Evolutionary conservation across 2,888 invertebrate genomes (phyloP), one percentile per base, ranked within the genome.

Genomic region (Lucinisca nassula): DNA sequence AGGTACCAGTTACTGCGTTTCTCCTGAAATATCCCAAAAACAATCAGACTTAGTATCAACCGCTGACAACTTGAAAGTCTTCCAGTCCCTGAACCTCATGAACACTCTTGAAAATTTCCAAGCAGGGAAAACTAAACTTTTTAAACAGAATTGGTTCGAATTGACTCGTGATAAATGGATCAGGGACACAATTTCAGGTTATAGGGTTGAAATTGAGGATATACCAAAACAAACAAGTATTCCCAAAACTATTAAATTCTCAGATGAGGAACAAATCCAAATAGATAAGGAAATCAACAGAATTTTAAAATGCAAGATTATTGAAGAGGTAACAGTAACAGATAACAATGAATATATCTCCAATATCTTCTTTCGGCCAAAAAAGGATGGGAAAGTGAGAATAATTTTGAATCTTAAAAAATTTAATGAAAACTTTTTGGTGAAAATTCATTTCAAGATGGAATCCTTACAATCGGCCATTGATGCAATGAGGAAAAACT

Each of bases 391-490:
- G 4, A n/a, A 45, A n/a, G 45, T 82, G 17, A 30, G 72, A 30
- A 49, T 82, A 4, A 77, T 82, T 35, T 38, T 82, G n/a, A 77
- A 82, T 70, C 38, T 76, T 0, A 32, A 30, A 77, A 12, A 14
- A 38, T 77, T 76, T 38, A 82, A 82, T 82, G 70, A 82, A 77
- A 30, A 45, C 14, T 76, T 30, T 76, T 45, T 77, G 24, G 70
- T 51, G 2, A 75, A 77, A 72, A 40, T 27, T 27, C 82, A 49
- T 49, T 79, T 21, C 67, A 67, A 86, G 82, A 86, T 87, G 86
- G 82, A 89, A 40, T 85, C 82, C 14, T 80, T 89, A 75, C 32
- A 76, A 12, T 72, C 70, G 21, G 79, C 79, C 17, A 27, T 79
- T 49, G 17, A 38, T n/a, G 79, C 79, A 17, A 79, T 77, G 40